Evolutionary conservation across 2,888 invertebrate species (phyloP).

Genomic region (Tetanocera ferruginea): DNA sequence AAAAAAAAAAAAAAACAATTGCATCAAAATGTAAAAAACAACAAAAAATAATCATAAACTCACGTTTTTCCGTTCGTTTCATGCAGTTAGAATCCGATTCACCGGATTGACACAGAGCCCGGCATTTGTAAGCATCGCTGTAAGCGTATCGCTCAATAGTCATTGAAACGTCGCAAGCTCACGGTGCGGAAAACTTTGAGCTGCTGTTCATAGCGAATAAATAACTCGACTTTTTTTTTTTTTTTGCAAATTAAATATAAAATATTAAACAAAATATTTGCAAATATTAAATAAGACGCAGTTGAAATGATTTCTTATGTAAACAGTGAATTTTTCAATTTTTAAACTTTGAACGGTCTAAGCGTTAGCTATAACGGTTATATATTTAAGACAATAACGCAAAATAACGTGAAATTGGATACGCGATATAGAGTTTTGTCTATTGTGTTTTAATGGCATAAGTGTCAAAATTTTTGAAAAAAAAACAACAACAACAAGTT

Average conservation of each 20-base stretch:
- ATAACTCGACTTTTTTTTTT: neutral
- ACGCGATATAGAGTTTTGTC: too few species aligned
- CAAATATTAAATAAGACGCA: neutral
- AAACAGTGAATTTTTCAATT: neutral
- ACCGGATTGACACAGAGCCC: neutral
- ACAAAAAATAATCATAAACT: conserved; percentile 12
- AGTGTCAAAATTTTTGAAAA: neutral
- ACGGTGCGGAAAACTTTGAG: neutral
- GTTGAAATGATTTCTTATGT: neutral
- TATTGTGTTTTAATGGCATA: neutral
- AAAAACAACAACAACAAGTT: neutral
- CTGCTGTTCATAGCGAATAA: neutral
- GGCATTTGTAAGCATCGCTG: conserved; percentile 12
- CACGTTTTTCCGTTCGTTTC: conserved; percentile 36
- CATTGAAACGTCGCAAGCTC: conserved; percentile 14
- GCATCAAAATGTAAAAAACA: too few species aligned
- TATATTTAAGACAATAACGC: too few species aligned
- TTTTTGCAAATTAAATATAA: neutral
- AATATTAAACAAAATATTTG: neutral
- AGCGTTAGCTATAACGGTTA: neutral
- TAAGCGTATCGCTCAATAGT: conserved; percentile 10
- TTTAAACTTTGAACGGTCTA: neutral
- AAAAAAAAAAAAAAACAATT: neutral
- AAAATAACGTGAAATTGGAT: too few species aligned
- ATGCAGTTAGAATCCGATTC: conserved; percentile 30